These are phyloP conservation scores for Apantesis nais DNA, from an alignment of 2,888 invertebrate species.

Conservation along the genomic window DNA sequence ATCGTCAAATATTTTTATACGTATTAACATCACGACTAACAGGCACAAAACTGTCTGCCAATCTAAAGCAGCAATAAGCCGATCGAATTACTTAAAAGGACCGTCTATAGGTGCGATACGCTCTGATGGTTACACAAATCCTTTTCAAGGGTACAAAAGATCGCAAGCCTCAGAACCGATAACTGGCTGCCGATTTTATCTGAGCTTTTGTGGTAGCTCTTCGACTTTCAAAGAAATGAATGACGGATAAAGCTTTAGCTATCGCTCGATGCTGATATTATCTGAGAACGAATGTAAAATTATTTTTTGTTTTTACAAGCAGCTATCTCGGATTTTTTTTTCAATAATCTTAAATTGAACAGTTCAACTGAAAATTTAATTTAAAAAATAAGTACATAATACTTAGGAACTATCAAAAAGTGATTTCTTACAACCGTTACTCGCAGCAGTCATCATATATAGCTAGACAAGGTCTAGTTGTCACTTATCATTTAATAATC, in stretches of 20 bases:
- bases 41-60: constrained; percentile 2
- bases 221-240: constrained; percentile 56
- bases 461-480: neutral
- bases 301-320: constrained; percentile 20
- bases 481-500: neutral
- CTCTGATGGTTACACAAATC: constrained; percentile 56
- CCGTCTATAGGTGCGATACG: constrained; percentile 46
- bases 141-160: constrained; percentile 57
- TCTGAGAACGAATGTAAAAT: constrained; percentile 22
- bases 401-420: neutral
- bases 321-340: neutral
- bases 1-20: neutral
- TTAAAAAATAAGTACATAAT: neutral
- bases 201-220: constrained; percentile 55
- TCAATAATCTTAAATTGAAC: neutral
- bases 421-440: neutral
- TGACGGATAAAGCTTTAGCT: constrained; percentile 44
- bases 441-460: neutral
- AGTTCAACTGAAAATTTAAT: neutral
- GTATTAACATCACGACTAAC: neutral
- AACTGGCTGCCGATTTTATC: constrained; percentile 64
- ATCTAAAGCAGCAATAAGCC: constrained; percentile 33
- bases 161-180: constrained; percentile 54
- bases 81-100: constrained; percentile 48
- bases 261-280: constrained; percentile 25